Conservation (phyloP, 2,888 invertebrate genomes). For the Buathra laborator region DNA sequence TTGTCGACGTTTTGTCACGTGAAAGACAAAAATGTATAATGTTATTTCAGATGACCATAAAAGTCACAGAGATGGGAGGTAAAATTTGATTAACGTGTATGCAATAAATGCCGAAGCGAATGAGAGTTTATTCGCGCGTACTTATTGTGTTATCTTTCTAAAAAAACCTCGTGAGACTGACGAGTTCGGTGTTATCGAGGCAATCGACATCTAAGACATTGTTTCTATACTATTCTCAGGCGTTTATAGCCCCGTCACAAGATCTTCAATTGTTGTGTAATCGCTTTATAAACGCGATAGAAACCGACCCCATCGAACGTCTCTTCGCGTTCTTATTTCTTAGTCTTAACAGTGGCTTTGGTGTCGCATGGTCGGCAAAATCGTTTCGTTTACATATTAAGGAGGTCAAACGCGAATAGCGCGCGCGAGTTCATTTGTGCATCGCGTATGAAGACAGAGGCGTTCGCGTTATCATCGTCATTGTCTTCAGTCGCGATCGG, state of each 20-base stretch:
- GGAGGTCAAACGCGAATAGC: not conserved
- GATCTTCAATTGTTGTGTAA: not conserved
- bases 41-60: too few relatives aligned
- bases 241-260: not conserved
- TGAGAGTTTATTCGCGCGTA: not conserved
- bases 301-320: not conserved
- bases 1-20: too few relatives aligned
- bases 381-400: not conserved
- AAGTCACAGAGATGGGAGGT: too few relatives aligned
- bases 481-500: not conserved
- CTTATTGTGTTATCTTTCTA: not conserved
- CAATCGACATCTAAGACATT: not conserved
- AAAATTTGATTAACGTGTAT: too few relatives aligned
- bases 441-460: not conserved
- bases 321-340: constrained; percentile 1
- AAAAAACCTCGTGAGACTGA: not conserved
- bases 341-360: not conserved
- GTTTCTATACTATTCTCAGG: not conserved
- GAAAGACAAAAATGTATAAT: too few relatives aligned
- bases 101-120: not conserved
- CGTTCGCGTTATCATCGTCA: not conserved
- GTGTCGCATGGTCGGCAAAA: not conserved
- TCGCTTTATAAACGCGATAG: not conserved
- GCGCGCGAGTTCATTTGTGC: not conserved
- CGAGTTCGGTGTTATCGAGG: not conserved